A percentile compares a stretch with the other conserved stretches of the same genome.
Evolutionary conservation across 2,797 vertebrate genomes (phyloP).

Genomic region (Melanotaenia maccullochi): DNA sequence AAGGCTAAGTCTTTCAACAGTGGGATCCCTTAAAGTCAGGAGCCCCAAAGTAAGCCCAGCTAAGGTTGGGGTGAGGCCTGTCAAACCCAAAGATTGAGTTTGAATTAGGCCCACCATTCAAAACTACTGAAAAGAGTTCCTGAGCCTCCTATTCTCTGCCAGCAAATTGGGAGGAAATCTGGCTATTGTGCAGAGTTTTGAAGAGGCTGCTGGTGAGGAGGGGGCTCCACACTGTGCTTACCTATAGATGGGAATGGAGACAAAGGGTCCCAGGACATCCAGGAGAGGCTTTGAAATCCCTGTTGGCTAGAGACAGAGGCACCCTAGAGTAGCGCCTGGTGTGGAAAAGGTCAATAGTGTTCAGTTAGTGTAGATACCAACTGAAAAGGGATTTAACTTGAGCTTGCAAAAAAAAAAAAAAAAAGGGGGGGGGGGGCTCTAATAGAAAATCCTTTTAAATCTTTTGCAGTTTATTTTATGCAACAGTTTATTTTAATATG

Average conservation of each 20-base stretch:
- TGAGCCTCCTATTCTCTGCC: slow-evolving; percentile 86
- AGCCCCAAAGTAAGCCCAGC: slow-evolving; percentile 85
- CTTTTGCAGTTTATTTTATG: too few species aligned
- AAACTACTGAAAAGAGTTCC: slow-evolving; percentile 87
- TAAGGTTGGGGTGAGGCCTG: slow-evolving; percentile 86
- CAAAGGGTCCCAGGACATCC: slow-evolving; percentile 81
- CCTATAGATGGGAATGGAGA: slow-evolving; percentile 86
- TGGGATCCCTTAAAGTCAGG: slow-evolving; percentile 91
- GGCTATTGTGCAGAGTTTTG: slow-evolving; percentile 90
- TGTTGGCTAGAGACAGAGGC: slow-evolving; percentile 66
- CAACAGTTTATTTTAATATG: too few species aligned
- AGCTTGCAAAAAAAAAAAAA: slow-evolving; percentile 9
- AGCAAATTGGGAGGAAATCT: slow-evolving; percentile 93
- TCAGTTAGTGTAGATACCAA: slow-evolving; percentile 43
- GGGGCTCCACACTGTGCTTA: slow-evolving; percentile 84
- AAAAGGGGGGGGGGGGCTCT: too few species aligned
- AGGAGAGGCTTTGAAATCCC: slow-evolving; percentile 80
- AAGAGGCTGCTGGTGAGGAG: slow-evolving; percentile 83
- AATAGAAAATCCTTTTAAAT: too few species aligned
- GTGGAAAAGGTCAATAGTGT: slow-evolving; percentile 69
- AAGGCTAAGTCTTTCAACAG: slow-evolving; percentile 67
- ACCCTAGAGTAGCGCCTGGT: slow-evolving; percentile 58
- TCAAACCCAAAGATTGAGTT: slow-evolving; percentile 88
- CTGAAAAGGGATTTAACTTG: slow-evolving; percentile 43
- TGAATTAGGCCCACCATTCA: slow-evolving; percentile 93